Evolutionary conservation across 2,888 invertebrate species (phyloP).

Genomic region (Archips xylosteana): DNA sequence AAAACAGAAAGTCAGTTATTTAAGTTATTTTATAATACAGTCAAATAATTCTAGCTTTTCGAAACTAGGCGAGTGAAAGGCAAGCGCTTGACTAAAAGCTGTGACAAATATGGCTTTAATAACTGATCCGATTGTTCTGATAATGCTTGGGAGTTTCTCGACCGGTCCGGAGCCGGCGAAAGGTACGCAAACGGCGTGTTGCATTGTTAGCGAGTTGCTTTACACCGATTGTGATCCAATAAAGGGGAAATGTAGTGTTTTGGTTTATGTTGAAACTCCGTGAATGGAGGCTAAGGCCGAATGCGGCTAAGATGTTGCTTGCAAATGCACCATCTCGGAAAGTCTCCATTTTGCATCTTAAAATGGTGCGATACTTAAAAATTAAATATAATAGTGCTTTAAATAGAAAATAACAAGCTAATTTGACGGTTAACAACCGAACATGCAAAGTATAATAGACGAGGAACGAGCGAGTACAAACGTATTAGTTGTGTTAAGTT

Average conservation of each 20-base stretch:
- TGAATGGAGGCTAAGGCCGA: conserved; percentile 38
- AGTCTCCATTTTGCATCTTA: conserved; percentile 2
- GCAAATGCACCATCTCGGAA: conserved; percentile 2
- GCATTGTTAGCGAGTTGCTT: conserved; percentile 33
- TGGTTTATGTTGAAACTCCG: conserved; percentile 32
- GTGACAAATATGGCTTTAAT: conserved; percentile 40
- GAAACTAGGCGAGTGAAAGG: conserved; percentile 40
- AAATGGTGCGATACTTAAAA: not conserved
- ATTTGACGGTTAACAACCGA: not conserved
- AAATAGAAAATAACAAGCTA: not conserved
- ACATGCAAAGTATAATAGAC: not conserved
- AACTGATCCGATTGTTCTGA: conserved; percentile 39
- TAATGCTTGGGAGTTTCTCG: conserved; percentile 35
- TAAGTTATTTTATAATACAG: not conserved
- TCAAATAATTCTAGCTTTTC: conserved; percentile 8
- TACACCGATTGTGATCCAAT: conserved; percentile 33
- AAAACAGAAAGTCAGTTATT: not conserved
- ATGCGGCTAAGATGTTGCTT: conserved; percentile 11
- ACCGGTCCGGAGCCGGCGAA: conserved; percentile 19
- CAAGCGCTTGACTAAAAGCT: conserved; percentile 32
- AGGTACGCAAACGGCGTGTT: conserved; percentile 23
- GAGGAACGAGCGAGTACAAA: not conserved
- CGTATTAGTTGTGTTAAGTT: not conserved
- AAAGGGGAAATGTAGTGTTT: conserved; percentile 36
- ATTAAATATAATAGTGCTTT: not conserved